These are phyloP conservation scores for Psylliodes chrysocephalus DNA, from an alignment of 2,888 invertebrate species.

Conservation along the genomic window DNA sequence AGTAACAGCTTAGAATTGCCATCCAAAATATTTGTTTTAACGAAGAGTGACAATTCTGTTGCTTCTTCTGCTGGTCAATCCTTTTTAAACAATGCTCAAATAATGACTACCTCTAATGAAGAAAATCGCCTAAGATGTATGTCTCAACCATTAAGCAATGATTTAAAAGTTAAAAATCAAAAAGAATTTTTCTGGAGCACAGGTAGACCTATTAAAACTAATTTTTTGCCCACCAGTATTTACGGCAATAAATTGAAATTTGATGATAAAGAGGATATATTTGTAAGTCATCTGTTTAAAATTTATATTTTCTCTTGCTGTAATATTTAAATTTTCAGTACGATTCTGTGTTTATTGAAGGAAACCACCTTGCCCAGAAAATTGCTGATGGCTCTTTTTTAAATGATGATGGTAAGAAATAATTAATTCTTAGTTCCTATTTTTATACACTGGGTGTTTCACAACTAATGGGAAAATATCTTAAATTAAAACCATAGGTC, in stretches of 20 bases:
- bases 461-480: no score
- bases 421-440: no score
- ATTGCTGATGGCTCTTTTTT: conserved; percentile 42
- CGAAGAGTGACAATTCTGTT: conserved; percentile 28
- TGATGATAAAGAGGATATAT: conserved; percentile 33
- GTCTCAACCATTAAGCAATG: neutral
- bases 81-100: conserved; percentile 27
- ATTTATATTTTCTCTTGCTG: neutral
- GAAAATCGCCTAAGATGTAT: neutral
- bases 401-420: conserved; percentile 35
- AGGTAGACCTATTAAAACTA: conserved; percentile 18
- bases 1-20: conserved; percentile 43
- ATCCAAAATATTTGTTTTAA: conserved; percentile 41
- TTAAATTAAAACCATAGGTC: no score
- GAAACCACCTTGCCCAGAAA: conserved; percentile 38
- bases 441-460: no score
- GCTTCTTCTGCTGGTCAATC: conserved; percentile 7
- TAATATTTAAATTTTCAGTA: conserved; percentile 35
- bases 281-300: conserved; percentile 35
- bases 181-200: conserved; percentile 31
- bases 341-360: conserved; percentile 45
- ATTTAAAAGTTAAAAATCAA: neutral
- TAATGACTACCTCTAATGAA: conserved; percentile 6
- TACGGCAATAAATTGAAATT: conserved; percentile 28
- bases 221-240: conserved; percentile 13